Base-by-base conservation (phyloP, 1,140 invertebrate genomes). In the Aphelenchoides besseyi region DNA sequence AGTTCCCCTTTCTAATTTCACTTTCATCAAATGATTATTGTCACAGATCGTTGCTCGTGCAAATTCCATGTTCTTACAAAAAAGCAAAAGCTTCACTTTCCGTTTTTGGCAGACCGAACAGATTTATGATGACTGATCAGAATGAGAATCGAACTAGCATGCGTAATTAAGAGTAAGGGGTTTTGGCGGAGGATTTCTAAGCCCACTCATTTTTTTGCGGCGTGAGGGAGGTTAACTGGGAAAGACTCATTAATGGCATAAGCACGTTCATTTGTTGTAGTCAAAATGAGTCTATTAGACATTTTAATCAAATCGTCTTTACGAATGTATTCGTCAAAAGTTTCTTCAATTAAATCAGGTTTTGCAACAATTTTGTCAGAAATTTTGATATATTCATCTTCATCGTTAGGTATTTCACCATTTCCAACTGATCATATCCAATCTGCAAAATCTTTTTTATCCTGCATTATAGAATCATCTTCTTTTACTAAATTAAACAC, bases 321-420 rank as follows among this genome's bases (percentile, higher is more conserved):
- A 63, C 1, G 1, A 32, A 57, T 68, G 2, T 18, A 16, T 3
- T 68, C 52, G 1, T 41, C 66, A 33, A 68, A 68, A 67, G 61
- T 29, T 48, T 52, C 66, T 3, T 61, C 12, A 3, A 68, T 28
- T 29, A 68, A 68, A 68, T 59, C 32, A n/a, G n/a, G 18, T 68
- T 18, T 23, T 18, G 16, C 28, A n/a, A 2, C n/a, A 16, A 63
- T n/a, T 16, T 28, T 29, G 8, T 33, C 61, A 63, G 61, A 33
- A 63, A 63, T 33, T 9, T 63, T 63, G 1, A 36, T 18, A 36
- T 63, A n/a, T 23, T 63, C 28, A 9, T 2, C 2, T 63, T 36
- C n/a, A 32, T 29, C 61, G 5, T 33, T 28, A 18, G 16, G 29
- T 23, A 63, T n/a, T 41, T 5, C 5, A 8, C 37, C 37, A 41